Evolutionary conservation across 2,888 invertebrate genomes (phyloP), one percentile per base, ranked within the genome.

Genomic region (Ochropacha duplaris): DNA sequence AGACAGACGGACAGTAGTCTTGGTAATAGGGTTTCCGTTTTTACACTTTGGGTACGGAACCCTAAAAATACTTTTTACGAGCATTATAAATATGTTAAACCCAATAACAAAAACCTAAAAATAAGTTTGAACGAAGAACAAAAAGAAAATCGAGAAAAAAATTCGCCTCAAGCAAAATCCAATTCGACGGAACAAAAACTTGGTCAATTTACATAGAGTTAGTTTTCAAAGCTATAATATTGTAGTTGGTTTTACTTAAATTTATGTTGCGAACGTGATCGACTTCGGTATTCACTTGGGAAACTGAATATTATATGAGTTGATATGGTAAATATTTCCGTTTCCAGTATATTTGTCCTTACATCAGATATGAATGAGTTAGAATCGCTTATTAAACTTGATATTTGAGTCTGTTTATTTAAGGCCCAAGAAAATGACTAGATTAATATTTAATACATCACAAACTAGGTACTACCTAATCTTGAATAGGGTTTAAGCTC

Each of bases 191-290:
- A 14, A 51, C 34, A 36, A 57, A 60, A 59, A 65, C 52, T 65
- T 62, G 16, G 34, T 49, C 58, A 57, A 71, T 74, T 72, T 72
- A 64, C 72, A 72, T 74, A 69, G 55, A 57, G 31, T 31, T 61
- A 72, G 60, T 68, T 69, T n/a, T 57, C 59, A 54, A 54, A 65
- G 58, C 64, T 64, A 63, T 66, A 66, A 73, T 80, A 76, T 74
- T 75, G 77, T 76, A 68, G 72, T 76, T 68, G 49, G 59, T 54
- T 56, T 58, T 55, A 49, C 58, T 68, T 57, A 63, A 71, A 83
- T 83, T 80, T 82, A 83, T 74, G 70, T 57, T 49, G 36, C 52
- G 61, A 55, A 76, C 81, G 81, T 82, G 81, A 77, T 69, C 65
- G 57, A 50, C 59, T 78, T 71, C 60, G 57, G 61, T 65, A 74